Evolutionary conservation across 2,797 vertebrate species (phyloP).

Genomic region (Luscinia megarhynchos): DNA sequence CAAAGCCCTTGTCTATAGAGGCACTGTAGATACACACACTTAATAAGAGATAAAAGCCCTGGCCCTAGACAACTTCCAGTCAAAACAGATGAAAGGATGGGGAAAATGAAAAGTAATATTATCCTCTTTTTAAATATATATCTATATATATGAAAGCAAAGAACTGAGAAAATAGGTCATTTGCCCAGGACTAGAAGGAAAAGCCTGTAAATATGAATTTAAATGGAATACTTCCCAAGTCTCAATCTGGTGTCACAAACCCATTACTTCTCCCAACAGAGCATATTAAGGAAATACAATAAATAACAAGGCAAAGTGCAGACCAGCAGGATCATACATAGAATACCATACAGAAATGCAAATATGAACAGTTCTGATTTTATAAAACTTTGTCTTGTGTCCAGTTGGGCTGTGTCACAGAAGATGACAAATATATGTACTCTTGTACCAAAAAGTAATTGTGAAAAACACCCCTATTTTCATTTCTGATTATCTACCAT

Average conservation of each 20-base stretch:
- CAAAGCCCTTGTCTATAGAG: constrained; percentile 2
- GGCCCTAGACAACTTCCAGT: constrained; percentile 11
- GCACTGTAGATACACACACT: neutral
- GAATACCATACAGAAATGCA: neutral
- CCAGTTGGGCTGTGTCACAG: neutral
- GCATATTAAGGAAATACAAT: neutral
- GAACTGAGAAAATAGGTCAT: neutral
- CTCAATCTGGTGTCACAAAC: neutral
- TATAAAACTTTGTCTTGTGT: neutral
- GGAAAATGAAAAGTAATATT: neutral
- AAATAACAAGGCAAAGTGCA: neutral
- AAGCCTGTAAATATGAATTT: constrained; percentile 7
- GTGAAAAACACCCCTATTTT: neutral
- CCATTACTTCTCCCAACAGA: neutral
- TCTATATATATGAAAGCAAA: neutral
- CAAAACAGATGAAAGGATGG: constrained; percentile 32
- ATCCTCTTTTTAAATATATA: neutral
- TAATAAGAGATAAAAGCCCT: constrained; percentile 33
- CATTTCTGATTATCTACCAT: neutral
- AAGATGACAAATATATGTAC: neutral
- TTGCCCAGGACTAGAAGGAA: neutral
- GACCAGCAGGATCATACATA: neutral
- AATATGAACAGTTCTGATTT: neutral
- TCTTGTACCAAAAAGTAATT: neutral
- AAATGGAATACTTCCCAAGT: neutral